A percentile compares a stretch with the other conserved stretches of the same genome.
Conservation (phyloP, 2,888 invertebrate species). For the Tryphoninae sp. region DNA sequence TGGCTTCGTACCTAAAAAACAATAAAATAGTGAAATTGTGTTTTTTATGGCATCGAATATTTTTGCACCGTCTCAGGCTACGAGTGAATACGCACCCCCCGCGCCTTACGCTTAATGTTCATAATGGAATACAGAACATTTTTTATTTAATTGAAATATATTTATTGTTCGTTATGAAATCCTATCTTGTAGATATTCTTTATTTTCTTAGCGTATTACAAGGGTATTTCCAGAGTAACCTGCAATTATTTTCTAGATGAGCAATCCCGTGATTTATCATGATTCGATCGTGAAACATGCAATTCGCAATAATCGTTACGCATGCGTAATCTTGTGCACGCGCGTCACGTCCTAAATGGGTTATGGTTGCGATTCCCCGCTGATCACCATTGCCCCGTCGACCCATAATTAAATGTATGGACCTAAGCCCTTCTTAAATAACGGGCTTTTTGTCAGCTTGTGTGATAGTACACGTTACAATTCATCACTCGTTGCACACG, state of each 20-base stretch:
- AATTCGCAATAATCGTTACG: constrained; percentile 38
- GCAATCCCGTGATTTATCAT: constrained; percentile 2
- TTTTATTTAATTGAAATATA: constrained; percentile 59
- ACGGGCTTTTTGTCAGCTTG: too few species aligned
- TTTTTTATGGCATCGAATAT: constrained; percentile 41
- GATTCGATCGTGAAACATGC: constrained; percentile 8
- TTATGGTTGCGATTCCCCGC: too few species aligned
- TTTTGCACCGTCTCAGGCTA: constrained; percentile 55
- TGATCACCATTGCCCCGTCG: too few species aligned
- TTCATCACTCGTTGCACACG: too few species aligned
- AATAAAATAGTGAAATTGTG: constrained; percentile 54
- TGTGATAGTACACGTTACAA: too few species aligned
- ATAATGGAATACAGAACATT: constrained; percentile 48
- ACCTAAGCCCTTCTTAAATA: too few species aligned
- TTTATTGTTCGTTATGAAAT: constrained; percentile 55
- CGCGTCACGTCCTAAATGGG: not conserved
- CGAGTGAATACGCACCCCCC: constrained; percentile 39
- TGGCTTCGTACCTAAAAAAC: constrained; percentile 81
- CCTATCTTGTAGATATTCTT: not conserved
- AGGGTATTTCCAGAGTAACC: not conserved
- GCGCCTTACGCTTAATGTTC: constrained; percentile 44
- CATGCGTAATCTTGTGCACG: constrained; percentile 46
- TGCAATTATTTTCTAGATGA: constrained; percentile 21
- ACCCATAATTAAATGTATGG: too few species aligned
- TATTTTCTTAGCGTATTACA: not conserved